Base-by-base conservation (phyloP, 1,140 invertebrate genomes). In the Drosophila neocordata region DNA sequence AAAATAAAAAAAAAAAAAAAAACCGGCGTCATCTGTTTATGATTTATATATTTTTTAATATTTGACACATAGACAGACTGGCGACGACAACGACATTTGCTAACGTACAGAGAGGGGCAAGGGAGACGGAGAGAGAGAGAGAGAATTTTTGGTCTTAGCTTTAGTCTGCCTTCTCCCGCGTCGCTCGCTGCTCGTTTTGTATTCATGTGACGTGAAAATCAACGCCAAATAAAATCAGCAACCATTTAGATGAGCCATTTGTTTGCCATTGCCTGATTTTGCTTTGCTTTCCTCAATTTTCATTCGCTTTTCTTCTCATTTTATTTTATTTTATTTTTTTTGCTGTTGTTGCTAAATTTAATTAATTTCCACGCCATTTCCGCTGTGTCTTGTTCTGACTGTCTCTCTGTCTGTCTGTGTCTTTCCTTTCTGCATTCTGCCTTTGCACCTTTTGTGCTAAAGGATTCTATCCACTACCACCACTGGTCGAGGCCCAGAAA, bases 311-410 rank as follows among this genome's bases (percentile, higher is more conserved):
- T 20, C 20, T 51, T 55, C 24, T 22, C 44, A 44, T 38, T 72
- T 51, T 58, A 31, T 38, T 6, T 51, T 41, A n/a, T 24, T 27
- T 34, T 64, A 24, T 44, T 34, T 52, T 69, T 65, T 44, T 63
- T 74, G 72, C 35, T 31, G 41, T n/a, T 44, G 41, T 18, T 31
- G 41, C 59, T 56, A 84, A 90, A 79, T 90, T 90, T 90, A 90
- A 90, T 90, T 90, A 90, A 90, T 90, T 90, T 90, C 77, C 80
- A 72, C 70, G 70, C 71, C 64, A 75, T 81, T 90, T 90, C 88
- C 88, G 82, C 44, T 74, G 53, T 58, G 59, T 22, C 11, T 55
- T 27, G 44, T 3, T 55, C 20, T 60, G 15, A 15, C 15, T 48
- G 18, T 58, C 37, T 27, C 12, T 18, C 34, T 48, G 15, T 48